Percentiles rank a stretch among this genome's conserved stretches.
These are phyloP conservation scores for Graphium colonna DNA, from an alignment of 2,888 invertebrate genomes.

Conservation along the genomic window DNA sequence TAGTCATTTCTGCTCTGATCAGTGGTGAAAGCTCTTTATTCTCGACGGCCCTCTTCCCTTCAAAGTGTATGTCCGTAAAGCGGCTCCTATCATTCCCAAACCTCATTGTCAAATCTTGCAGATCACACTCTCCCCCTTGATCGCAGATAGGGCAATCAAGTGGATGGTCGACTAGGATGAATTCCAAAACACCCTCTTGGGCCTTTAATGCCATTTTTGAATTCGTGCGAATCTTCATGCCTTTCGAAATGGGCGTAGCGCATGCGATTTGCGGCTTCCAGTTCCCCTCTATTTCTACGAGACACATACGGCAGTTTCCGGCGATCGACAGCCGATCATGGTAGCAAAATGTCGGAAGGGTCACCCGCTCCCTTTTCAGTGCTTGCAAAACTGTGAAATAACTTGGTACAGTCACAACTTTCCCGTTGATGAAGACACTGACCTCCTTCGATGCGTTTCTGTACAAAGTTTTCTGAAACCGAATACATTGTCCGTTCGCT, in stretches of 20 bases:
- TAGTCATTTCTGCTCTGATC: conserved; percentile 98
- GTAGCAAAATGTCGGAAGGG: conserved; percentile 96
- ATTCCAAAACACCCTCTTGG: conserved; percentile 94
- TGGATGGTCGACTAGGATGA: conserved; percentile 97
- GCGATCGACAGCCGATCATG: conserved; percentile 98
- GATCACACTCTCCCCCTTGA: conserved; percentile 95
- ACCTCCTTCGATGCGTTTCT: conserved; percentile 33
- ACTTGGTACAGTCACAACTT: conserved; percentile 92
- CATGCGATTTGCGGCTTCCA: conserved; percentile 98
- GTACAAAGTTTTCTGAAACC: conserved; percentile 29
- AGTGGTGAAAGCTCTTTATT: conserved; percentile 98
- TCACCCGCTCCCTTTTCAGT: conserved; percentile 44
- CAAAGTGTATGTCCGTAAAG: conserved; percentile 93
- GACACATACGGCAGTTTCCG: conserved; percentile 99
- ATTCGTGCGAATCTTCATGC: conserved; percentile 97
- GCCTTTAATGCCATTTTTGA: conserved; percentile 88
- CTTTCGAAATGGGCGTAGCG: conserved; percentile 98
- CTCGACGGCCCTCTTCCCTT: conserved; percentile 96
- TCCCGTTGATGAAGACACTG: conserved; percentile 97
- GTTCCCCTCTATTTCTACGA: conserved; percentile 97
- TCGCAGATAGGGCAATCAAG: conserved; percentile 99
- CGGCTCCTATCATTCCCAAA: conserved; percentile 96
- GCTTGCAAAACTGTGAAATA: conserved; percentile 95
- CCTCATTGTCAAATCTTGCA: conserved; percentile 98
- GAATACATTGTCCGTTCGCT: conserved; percentile 31